A percentile compares a stretch with the other conserved stretches of the same genome.
These are phyloP conservation scores for Cephus spinipes DNA, from an alignment of 2,888 invertebrate genomes.

Conservation along the genomic window DNA sequence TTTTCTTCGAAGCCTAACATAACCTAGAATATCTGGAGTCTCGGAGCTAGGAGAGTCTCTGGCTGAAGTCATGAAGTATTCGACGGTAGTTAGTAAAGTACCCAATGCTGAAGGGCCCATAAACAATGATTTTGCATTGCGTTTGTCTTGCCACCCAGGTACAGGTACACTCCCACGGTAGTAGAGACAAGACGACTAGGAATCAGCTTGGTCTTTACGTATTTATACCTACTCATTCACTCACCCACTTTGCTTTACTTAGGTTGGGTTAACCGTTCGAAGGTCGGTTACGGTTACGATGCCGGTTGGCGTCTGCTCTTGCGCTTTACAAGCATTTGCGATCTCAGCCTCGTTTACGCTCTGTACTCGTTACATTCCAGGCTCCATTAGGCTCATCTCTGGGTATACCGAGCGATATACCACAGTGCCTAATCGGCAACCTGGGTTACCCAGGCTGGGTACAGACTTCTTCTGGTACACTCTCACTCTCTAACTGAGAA, in stretches of 20 bases:
- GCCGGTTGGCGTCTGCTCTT: not conserved
- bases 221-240: slow-evolving; percentile 33
- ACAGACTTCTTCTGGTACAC: not conserved
- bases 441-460: not conserved
- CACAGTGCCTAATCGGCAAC: not conserved
- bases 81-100: slow-evolving; percentile 57
- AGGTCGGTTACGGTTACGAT: not conserved
- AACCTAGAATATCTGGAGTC: not conserved
- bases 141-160: slow-evolving; percentile 39
- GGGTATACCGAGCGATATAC: slow-evolving; percentile 12
- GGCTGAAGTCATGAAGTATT: slow-evolving; percentile 7
- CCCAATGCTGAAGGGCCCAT: slow-evolving; percentile 52
- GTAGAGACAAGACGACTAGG: slow-evolving; percentile 7
- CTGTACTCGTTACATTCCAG: slow-evolving; percentile 50
- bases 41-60: not conserved
- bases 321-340: slow-evolving; percentile 14
- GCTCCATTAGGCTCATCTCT: slow-evolving; percentile 51
- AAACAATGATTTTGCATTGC: slow-evolving; percentile 59
- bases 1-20: not conserved
- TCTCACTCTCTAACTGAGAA: not conserved
- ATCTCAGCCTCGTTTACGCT: slow-evolving; percentile 53
- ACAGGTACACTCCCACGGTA: slow-evolving; percentile 22
- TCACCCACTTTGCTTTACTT: slow-evolving; percentile 46
- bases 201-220: not conserved
- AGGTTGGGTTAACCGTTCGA: not conserved